Evolutionary conservation across 2,888 invertebrate genomes (phyloP).

Genomic region (Volucella bombylans): DNA sequence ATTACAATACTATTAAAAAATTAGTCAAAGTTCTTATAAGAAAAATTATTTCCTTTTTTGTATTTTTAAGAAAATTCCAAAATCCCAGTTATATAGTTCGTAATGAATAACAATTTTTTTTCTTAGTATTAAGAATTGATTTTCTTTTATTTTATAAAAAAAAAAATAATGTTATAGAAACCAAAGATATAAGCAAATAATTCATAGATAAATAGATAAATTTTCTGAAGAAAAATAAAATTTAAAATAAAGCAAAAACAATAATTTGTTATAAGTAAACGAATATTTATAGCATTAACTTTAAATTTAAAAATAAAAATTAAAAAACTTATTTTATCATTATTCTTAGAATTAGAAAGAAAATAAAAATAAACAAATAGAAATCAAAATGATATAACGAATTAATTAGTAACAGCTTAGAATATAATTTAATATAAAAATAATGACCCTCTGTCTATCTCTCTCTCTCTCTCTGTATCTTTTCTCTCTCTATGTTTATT

Average conservation of each 20-base stretch:
- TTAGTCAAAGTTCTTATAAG: constrained; percentile 64
- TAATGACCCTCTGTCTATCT: constrained; percentile 21
- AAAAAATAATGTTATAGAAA: constrained; percentile 46
- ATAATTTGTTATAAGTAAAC: constrained; percentile 59
- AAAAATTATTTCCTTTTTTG: constrained; percentile 23
- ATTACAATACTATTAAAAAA: constrained; percentile 19
- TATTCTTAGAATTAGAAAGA: constrained; percentile 5
- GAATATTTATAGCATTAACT: constrained; percentile 54
- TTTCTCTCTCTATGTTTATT: constrained; percentile 23
- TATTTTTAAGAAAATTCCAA: constrained; percentile 57
- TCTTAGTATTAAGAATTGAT: constrained; percentile 35
- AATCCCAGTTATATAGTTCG: constrained; percentile 69
- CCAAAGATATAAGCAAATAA: constrained; percentile 64
- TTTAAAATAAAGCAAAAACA: constrained; percentile 38
- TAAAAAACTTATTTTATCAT: constrained; percentile 10
- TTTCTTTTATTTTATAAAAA: constrained; percentile 33
- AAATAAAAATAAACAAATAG: not conserved
- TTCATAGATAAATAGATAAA: constrained; percentile 52
- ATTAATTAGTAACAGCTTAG: constrained; percentile 29
- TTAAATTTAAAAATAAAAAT: constrained; percentile 19
- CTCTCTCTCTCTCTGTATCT: constrained; percentile 1
- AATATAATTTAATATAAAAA: constrained; percentile 3
- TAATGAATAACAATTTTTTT: constrained; percentile 47
- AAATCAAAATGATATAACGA: constrained; percentile 38
- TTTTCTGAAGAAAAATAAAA: constrained; percentile 39